These are phyloP conservation scores for Ectropis crepuscularia DNA, from an alignment of 2,888 invertebrate genomes.

Conservation along the genomic window DNA sequence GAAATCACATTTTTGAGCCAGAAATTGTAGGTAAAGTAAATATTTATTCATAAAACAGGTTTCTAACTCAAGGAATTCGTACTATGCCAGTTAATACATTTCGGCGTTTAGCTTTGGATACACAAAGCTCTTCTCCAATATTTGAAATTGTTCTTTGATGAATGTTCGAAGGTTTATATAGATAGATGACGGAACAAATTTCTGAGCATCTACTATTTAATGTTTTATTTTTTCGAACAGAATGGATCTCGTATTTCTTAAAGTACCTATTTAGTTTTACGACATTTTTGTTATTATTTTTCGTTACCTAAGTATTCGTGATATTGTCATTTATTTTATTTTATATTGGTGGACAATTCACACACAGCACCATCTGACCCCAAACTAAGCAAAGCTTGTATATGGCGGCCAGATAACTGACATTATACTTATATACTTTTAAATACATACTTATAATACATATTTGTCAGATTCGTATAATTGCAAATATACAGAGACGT, in stretches of 20 bases:
- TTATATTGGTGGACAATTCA: no score
- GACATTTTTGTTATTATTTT: no score
- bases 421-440: no score
- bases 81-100: constrained; percentile 33
- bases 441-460: no score
- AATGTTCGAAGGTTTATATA: constrained; percentile 22
- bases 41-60: constrained; percentile 41
- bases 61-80: constrained; percentile 35
- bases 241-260: not conserved
- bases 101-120: constrained; percentile 32
- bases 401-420: no score
- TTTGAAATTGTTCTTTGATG: constrained; percentile 32
- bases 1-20: constrained; percentile 31
- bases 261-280: no score
- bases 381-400: no score
- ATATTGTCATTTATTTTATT: no score
- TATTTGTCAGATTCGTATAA: no score
- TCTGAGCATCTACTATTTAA: constrained; percentile 17
- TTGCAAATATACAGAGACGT: no score
- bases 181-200: constrained; percentile 16
- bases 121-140: constrained; percentile 27
- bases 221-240: constrained; percentile 14
- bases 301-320: no score
- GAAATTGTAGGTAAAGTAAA: constrained; percentile 23
- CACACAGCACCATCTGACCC: no score